Percentiles rank a stretch among this genome's conserved stretches.
Conservation (phyloP, 2,113 vertebrate species). For the Chaetodon auriga region DNA sequence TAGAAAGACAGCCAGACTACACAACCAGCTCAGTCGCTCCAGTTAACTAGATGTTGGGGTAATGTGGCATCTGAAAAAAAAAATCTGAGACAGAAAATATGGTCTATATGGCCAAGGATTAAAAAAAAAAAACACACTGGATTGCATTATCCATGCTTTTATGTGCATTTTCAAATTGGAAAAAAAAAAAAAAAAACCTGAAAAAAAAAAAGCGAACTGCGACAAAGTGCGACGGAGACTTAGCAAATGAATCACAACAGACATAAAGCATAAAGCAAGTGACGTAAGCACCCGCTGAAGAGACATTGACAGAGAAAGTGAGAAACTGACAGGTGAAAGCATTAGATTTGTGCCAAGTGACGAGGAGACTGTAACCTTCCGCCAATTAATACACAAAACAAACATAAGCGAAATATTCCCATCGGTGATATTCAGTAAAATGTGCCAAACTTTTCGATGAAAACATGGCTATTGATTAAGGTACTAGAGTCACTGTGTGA, state of each 20-base stretch:
- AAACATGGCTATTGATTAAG: not conserved
- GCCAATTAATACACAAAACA: not conserved
- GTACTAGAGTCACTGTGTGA: not conserved
- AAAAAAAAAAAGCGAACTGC: not conserved
- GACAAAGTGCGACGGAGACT: not conserved
- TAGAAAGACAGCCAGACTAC: slow-evolving; percentile 37
- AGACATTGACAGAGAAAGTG: not conserved
- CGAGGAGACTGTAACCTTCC: not conserved
- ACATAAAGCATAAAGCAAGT: too few species aligned
- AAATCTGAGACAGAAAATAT: not conserved
- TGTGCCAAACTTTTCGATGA: not conserved
- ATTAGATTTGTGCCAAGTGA: not conserved
- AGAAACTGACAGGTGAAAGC: not conserved
- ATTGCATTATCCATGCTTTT: not conserved
- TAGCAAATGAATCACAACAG: not conserved
- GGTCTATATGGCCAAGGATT: not conserved
- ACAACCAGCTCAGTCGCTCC: slow-evolving; percentile 2
- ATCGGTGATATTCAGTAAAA: not conserved
- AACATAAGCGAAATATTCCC: not conserved
- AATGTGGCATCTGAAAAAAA: not conserved
- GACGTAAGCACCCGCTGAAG: not conserved
- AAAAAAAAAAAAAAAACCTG: too few species aligned
- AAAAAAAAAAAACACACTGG: not conserved
- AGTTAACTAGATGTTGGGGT: not conserved
- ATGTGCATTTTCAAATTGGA: not conserved